These are phyloP conservation scores for Melitaea cinxia DNA, from an alignment of 1,140 invertebrate genomes.

Conservation along the genomic window DNA sequence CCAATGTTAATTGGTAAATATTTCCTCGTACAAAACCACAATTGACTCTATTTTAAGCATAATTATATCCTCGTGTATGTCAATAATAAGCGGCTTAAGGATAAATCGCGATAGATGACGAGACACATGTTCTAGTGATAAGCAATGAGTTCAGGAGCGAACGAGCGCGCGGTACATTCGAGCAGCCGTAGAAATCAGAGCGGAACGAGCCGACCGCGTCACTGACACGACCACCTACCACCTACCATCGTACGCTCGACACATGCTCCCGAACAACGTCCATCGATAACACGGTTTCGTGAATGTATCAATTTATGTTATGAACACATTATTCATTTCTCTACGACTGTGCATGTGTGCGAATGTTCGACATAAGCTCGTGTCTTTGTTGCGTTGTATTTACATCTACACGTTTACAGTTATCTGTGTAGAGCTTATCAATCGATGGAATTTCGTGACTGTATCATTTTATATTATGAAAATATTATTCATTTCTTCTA, in stretches of 20 bases:
- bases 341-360: background rate
- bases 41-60: too few species aligned
- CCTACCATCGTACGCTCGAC: background rate
- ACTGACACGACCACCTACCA: constrained; percentile 18
- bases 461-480: constrained; percentile 4
- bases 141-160: constrained; percentile 29
- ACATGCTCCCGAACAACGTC: background rate
- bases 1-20: too few species aligned
- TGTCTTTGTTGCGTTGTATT: too few species aligned
- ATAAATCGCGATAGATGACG: background rate
- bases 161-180: constrained; percentile 19
- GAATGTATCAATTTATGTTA: constrained; percentile 1
- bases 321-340: background rate
- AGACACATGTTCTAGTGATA: background rate
- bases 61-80: too few species aligned
- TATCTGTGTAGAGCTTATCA: too few species aligned
- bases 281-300: background rate
- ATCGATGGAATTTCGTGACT: too few species aligned
- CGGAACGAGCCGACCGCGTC: constrained; percentile 42
- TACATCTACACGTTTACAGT: too few species aligned
- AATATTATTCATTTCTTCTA: background rate
- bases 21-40: too few species aligned
- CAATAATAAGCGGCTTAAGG: constrained; percentile 2
- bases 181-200: constrained; percentile 46
- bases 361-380: too few species aligned